Base-by-base conservation (phyloP, 2,888 invertebrate genomes). In the Cantharis nigra region DNA sequence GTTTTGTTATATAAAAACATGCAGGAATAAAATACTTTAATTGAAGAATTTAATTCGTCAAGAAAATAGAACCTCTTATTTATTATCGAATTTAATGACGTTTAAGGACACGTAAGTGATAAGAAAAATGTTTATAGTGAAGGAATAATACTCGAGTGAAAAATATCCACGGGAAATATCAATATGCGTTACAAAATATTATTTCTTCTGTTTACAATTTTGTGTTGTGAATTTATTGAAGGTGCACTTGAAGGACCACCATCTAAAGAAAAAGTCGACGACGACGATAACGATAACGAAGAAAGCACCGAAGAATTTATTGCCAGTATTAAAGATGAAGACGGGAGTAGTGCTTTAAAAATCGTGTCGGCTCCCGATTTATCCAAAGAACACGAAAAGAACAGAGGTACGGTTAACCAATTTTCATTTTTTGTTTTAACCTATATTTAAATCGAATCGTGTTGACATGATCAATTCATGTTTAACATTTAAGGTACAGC, bases 361-460 rank as follows among this genome's bases (percentile, higher is more conserved):
- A 85, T 88, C 33, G 87, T 88, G 20, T 84, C 87, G 33, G 85
- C 88, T 14, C 88, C 89, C 13, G 89, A 89, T 84, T 83, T 89
- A 70, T 84, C 86, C 1, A 88, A 88, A 82, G 88, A 88, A 80
- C 83, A 85, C 70, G 87, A 88, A 30, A 84, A 84, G 49, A 81
- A 83, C 76, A 87, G 86, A 86, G 86, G 86, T 85, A 84, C 77
- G 9, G 69, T 73, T 11, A n/a, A 18, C 5, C 16, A n/a, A 49
- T 49, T n/a, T 49, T 33, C 28, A 70, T 64, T 26, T 26, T 26
- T 69, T 49, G 69, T 63, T 11, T 70, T 69, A 2, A 71, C n/a
- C 23, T 63, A 26, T 18, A 49, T 20, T 70, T 33, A 33, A 11
- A 33, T 33, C 33, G 13, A 33, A 33, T 33, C 3, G 13, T 13